Evolutionary conservation across 1,140 invertebrate species (phyloP).

Genomic region (Aplysia californica): DNA sequence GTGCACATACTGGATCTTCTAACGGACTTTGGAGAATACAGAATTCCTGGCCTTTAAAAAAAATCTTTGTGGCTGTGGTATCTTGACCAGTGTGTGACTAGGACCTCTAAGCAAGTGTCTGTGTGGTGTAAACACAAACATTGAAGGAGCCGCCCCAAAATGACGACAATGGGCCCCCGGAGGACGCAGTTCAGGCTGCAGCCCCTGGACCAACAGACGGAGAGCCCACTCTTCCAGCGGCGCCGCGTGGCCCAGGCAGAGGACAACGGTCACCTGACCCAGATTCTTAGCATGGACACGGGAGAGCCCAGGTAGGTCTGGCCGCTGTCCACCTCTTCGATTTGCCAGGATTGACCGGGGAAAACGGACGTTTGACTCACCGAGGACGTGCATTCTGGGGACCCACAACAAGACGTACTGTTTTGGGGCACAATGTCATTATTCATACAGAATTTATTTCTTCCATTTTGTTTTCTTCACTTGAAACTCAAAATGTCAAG

Average conservation of each 20-base stretch:
- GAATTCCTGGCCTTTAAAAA: neutral
- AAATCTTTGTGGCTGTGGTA: neutral
- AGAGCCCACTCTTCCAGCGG: constrained; percentile 52
- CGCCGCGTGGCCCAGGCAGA: constrained; percentile 36
- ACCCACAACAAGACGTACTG: neutral
- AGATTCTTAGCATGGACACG: neutral
- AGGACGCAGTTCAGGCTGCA: constrained; percentile 38
- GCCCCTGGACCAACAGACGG: constrained; percentile 42
- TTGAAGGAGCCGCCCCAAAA: neutral
- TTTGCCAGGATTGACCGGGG: neutral
- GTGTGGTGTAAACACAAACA: neutral
- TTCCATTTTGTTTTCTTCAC: neutral
- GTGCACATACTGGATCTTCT: neutral
- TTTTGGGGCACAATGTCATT: neutral
- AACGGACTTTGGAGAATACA: neutral
- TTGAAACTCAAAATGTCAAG: neutral
- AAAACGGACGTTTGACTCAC: neutral
- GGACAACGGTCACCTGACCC: neutral
- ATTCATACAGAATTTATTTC: neutral
- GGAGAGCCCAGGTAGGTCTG: constrained; percentile 52
- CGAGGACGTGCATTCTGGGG: neutral
- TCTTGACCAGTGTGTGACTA: neutral
- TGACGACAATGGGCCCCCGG: neutral
- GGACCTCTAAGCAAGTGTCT: neutral
- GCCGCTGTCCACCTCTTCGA: constrained; percentile 55